phyloP scores from a whole-genome alignment of 1,140 invertebrate species.

The Zaprionus tsacasi region DNA sequence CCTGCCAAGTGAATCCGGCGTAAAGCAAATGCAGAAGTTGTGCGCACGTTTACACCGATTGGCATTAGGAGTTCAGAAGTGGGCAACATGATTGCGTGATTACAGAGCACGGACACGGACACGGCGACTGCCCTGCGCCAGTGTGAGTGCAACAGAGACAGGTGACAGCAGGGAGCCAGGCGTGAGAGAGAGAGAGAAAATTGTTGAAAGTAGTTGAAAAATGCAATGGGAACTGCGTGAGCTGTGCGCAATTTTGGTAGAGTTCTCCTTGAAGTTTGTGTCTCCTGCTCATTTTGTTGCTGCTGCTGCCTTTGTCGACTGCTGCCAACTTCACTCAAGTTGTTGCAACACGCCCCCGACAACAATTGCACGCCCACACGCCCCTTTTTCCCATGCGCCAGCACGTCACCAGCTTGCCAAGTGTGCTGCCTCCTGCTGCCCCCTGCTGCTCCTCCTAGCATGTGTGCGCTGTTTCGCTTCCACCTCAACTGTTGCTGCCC shows the following conservation, averaged over 20 bases:
- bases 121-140: background rate
- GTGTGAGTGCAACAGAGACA: constrained; percentile 2
- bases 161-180: too few species aligned
- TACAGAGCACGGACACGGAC: constrained; percentile 68
- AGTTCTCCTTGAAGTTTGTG: constrained; percentile 58
- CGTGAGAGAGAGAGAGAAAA: background rate
- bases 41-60: constrained; percentile 81
- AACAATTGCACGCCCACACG: constrained; percentile 52
- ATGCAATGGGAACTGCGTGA: constrained; percentile 58
- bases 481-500: constrained; percentile 11
- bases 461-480: constrained; percentile 27
- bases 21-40: constrained; percentile 54
- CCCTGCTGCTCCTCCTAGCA: constrained; percentile 4
- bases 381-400: background rate
- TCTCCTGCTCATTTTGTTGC: constrained; percentile 39
- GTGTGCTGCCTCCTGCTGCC: background rate
- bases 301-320: constrained; percentile 40
- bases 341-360: constrained; percentile 71
- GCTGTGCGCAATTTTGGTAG: constrained; percentile 40
- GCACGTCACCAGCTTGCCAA: background rate
- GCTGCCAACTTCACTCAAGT: constrained; percentile 77
- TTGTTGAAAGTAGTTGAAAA: constrained; percentile 38
- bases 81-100: constrained; percentile 82
- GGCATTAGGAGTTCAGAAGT: constrained; percentile 82
- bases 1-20: background rate